Percentiles rank a stretch among this genome's conserved stretches.
These are phyloP conservation scores for Theodoxus fluviatilis DNA, from an alignment of 2,888 invertebrate species.

Conservation along the genomic window DNA sequence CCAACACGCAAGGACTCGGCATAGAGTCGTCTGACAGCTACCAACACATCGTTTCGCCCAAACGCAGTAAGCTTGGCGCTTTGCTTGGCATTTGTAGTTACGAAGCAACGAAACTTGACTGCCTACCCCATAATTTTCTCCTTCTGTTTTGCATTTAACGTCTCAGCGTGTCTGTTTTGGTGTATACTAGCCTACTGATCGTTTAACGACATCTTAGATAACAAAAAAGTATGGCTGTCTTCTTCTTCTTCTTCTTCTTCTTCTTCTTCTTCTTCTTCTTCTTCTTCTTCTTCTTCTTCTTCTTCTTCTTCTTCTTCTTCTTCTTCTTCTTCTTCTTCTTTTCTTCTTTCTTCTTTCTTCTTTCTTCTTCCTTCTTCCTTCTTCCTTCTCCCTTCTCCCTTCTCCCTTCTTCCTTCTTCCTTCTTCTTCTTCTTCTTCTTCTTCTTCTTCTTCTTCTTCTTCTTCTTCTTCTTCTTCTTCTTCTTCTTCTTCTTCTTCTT, in stretches of 20 bases:
- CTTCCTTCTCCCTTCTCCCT: neutral
- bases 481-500: neutral
- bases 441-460: conserved; percentile 22
- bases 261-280: conserved; percentile 11
- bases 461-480: neutral
- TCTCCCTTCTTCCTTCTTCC: neutral
- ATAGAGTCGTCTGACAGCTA: too few relatives aligned
- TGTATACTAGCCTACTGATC: too few relatives aligned
- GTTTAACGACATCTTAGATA: too few relatives aligned
- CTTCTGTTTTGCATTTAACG: too few relatives aligned
- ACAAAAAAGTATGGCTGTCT: conserved; percentile 11
- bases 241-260: too few relatives aligned
- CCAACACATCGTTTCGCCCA: too few relatives aligned
- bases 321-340: conserved; percentile 12
- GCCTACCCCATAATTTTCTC: too few relatives aligned
- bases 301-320: conserved; percentile 7
- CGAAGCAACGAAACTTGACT: too few relatives aligned
- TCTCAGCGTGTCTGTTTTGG: too few relatives aligned
- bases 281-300: conserved; percentile 6
- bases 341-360: conserved; percentile 5
- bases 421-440: conserved; percentile 16
- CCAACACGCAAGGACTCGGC: too few relatives aligned
- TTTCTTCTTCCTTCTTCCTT: conserved; percentile 5
- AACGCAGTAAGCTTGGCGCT: too few relatives aligned
- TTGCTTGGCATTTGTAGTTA: too few relatives aligned